Evolutionary conservation across 2,113 vertebrate species (phyloP).

Genomic region (Talpa occidentalis): DNA sequence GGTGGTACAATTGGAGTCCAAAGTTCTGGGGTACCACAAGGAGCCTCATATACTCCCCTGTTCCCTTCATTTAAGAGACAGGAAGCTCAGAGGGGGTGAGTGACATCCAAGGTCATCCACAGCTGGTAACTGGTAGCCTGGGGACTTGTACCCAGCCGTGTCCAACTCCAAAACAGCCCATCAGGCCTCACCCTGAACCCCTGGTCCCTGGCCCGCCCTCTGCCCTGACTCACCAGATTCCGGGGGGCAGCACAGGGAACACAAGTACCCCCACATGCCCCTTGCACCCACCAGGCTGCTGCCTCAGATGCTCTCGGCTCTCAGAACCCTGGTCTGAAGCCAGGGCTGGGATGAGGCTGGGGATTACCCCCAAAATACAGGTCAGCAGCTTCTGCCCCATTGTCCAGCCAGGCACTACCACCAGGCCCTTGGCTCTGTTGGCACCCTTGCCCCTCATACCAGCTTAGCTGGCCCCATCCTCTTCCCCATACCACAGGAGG

Average conservation of each 20-base stretch:
- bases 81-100: not conserved
- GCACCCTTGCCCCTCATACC: not conserved
- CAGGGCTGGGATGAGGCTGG: not conserved
- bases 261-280: conserved; percentile 78
- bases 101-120: not conserved
- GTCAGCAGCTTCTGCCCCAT: conserved; percentile 71
- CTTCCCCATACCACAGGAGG: not conserved
- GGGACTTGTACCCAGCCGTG: not conserved
- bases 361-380: conserved; percentile 62
- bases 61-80: not conserved
- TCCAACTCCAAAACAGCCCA: not conserved
- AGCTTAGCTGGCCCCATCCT: not conserved
- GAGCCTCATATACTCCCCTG: not conserved
- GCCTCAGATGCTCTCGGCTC: conserved; percentile 24
- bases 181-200: not conserved
- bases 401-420: not conserved
- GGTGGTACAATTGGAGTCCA: not conserved
- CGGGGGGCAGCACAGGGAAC: conserved; percentile 62
- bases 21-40: not conserved
- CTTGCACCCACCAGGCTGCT: not conserved
- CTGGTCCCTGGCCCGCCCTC: not conserved
- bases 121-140: not conserved
- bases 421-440: not conserved
- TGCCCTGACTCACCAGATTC: conserved; percentile 78
- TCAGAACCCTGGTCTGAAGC: conserved; percentile 53